Base-by-base conservation (phyloP, 1,140 invertebrate genomes). In the Diuraphis noxia region DNA sequence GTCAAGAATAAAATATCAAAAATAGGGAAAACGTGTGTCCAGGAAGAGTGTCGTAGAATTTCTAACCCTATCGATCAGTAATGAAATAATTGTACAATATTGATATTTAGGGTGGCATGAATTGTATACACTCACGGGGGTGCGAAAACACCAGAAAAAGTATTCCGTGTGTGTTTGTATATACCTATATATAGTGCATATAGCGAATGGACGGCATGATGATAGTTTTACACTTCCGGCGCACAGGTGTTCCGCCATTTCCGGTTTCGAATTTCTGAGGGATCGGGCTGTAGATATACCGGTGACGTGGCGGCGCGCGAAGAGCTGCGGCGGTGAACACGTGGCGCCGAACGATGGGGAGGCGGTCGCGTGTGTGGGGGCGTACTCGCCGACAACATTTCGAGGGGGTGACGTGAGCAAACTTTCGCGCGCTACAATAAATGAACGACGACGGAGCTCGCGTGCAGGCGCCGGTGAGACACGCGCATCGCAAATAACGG, bases 201-300 rank as follows among this genome's bases (percentile, higher is more conserved):
- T 17, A 17, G 79, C 23, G 23, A 25, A 82, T 10, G 36, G 79
- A 25, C 36, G 36, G 21, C 23, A 34, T 21, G 38, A 8, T 13
- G 81, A 25, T 10, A 30, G 81, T 82, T 36, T 82, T 43, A 41
- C 30, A 41, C 38, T 82, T 82, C 81, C 40, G 81, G 38, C 23
- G 17, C n/a, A 72, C 40, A 82, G 81, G 81, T 82, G 40, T 82
- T n/a, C 36, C 30, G 36, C 30, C 36, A 41, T 82, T 82, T 82
- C 81, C 81, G 81, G 81, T 82, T 41, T 82, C 81, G 38, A 41
- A 41, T 82, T 82, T 82, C 81, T 13, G 40, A 43, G 38, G 81
- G 81, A 41, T 7, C 40, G 81, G 38, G 9, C 38, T 4, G 38
- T 23, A 72, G 13, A n/a, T 17, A n/a, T 72, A 34, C 52, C 56